phyloP scores from a whole-genome alignment of 2,797 vertebrate species.

The Tachyglossus aculeatus region DNA sequence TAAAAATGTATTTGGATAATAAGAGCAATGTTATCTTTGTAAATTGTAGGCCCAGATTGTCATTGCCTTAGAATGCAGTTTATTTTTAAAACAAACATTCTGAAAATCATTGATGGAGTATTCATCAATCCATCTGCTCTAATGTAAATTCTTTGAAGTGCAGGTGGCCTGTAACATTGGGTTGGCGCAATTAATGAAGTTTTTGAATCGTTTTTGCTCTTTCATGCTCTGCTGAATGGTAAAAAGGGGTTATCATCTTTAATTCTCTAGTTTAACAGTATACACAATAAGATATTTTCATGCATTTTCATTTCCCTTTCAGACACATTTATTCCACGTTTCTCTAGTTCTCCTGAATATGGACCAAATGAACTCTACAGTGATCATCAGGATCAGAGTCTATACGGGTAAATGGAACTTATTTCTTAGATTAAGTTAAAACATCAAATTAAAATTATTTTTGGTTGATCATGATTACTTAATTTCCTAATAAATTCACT shows the following conservation, averaged over 20 bases:
- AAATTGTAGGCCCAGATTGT: conserved; percentile 34
- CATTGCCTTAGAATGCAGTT: conserved; percentile 51
- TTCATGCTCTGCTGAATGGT: conserved; percentile 54
- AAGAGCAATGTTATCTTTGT: conserved; percentile 35
- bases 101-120: conserved; percentile 64
- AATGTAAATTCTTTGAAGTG: conserved; percentile 65
- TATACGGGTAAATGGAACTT: no score
- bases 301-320: conserved; percentile 50
- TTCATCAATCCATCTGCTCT: conserved; percentile 73
- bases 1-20: neutral
- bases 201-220: conserved; percentile 64
- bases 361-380: conserved; percentile 26
- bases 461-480: no score
- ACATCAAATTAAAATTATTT: no score
- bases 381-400: neutral
- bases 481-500: no score
- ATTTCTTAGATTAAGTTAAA: no score
- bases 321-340: conserved; percentile 23
- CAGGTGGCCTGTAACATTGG: conserved; percentile 68
- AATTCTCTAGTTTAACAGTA: conserved; percentile 57
- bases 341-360: conserved; percentile 20
- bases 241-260: conserved; percentile 64
- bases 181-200: conserved; percentile 70
- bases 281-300: conserved; percentile 56
- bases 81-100: conserved; percentile 73